phyloP scores from a whole-genome alignment of 1,140 invertebrate species.

The Drosophila pectinifera region DNA sequence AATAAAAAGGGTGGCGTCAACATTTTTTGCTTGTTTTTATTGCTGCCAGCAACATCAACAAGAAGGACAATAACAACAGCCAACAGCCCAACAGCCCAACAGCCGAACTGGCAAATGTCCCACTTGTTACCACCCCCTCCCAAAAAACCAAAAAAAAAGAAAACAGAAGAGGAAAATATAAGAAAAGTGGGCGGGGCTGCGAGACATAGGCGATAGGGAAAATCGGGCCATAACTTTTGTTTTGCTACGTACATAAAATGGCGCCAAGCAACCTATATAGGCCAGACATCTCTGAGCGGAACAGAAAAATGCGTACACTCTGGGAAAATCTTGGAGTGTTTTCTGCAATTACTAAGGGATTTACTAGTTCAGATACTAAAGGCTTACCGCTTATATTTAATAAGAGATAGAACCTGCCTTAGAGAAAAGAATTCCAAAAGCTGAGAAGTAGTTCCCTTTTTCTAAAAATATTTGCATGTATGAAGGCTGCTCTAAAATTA shows the following conservation, averaged over 20 bases:
- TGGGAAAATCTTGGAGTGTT: conserved; percentile 1
- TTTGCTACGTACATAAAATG: conserved; percentile 83
- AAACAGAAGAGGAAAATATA: conserved; percentile 23
- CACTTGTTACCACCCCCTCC: conserved; percentile 72
- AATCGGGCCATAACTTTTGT: conserved; percentile 82
- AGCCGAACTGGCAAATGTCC: conserved; percentile 76
- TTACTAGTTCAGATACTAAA: no score
- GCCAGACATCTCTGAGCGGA: conserved; percentile 64
- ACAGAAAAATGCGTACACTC: conserved; percentile 31
- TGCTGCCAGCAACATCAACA: conserved; percentile 74
- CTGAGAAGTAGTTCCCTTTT: neutral
- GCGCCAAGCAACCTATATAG: conserved; percentile 82
- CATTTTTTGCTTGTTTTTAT: conserved; percentile 80
- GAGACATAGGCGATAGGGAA: conserved; percentile 55
- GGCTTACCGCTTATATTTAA: neutral
- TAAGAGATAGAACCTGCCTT: neutral
- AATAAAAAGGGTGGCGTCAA: conserved; percentile 76
- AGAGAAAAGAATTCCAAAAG: neutral
- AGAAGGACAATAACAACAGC: conserved; percentile 46
- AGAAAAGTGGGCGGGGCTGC: conserved; percentile 28
- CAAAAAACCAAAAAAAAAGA: neutral
- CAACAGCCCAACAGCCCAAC: conserved; percentile 41
- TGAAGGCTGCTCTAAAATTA: neutral
- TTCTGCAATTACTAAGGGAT: no score
- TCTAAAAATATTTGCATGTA: neutral